Conservation (phyloP, 2,888 invertebrate species). For the Mimumesa dahlbomi region DNA sequence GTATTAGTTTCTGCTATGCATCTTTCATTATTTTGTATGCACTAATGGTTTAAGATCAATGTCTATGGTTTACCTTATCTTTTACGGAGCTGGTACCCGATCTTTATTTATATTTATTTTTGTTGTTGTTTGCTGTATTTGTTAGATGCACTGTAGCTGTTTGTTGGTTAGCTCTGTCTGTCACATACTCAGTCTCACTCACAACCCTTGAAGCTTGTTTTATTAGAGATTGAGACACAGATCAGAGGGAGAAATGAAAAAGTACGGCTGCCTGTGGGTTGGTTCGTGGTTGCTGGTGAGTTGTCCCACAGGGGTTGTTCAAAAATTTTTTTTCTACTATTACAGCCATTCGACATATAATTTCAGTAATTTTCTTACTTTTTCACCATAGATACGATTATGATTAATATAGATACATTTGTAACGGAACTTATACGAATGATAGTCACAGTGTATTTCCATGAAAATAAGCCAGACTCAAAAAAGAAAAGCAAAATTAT, state of each 20-base stretch:
- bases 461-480: slow-evolving; percentile 78
- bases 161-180: slow-evolving; percentile 80
- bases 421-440: slow-evolving; percentile 9
- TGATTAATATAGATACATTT: slow-evolving; percentile 4
- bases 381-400: slow-evolving; percentile 10
- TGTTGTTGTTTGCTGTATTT: slow-evolving; percentile 80
- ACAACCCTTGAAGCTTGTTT: slow-evolving; percentile 79
- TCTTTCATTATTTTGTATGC: slow-evolving; percentile 59
- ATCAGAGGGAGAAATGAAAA: slow-evolving; percentile 77
- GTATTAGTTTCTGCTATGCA: slow-evolving; percentile 62
- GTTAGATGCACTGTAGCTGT: slow-evolving; percentile 81
- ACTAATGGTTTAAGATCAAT: slow-evolving; percentile 65
- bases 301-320: slow-evolving; percentile 78
- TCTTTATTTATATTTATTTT: slow-evolving; percentile 79
- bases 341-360: slow-evolving; percentile 27
- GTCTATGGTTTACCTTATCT: slow-evolving; percentile 67
- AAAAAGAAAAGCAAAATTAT: background rate
- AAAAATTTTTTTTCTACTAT: slow-evolving; percentile 70
- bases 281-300: slow-evolving; percentile 79
- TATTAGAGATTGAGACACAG: slow-evolving; percentile 79
- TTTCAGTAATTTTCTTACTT: slow-evolving; percentile 23
- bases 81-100: slow-evolving; percentile 72
- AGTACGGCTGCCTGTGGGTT: slow-evolving; percentile 79
- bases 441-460: slow-evolving; percentile 66
- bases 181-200: slow-evolving; percentile 79